Evolutionary conservation across 2,113 vertebrate species (phyloP).

Genomic region (Gambusia holbrooki): DNA sequence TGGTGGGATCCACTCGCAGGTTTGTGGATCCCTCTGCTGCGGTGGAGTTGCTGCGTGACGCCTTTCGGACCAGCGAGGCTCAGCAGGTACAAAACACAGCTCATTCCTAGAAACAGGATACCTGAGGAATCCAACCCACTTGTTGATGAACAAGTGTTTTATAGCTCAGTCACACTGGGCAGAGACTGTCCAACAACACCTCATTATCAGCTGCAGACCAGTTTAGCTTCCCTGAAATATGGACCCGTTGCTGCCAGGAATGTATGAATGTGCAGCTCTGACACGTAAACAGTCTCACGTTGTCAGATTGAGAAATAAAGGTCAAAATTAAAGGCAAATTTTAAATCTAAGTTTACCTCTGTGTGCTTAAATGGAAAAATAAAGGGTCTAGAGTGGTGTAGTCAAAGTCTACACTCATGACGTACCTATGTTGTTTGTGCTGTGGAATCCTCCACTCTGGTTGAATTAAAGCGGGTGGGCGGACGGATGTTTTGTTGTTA

Average conservation of each 20-base stretch:
- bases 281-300: neutral
- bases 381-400: neutral
- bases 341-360: too few species aligned
- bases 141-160: neutral
- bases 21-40: conserved; percentile 94
- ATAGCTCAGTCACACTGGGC: neutral
- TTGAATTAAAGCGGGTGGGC: too few species aligned
- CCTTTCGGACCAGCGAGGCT: conserved; percentile 89
- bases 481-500: too few species aligned
- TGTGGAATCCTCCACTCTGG: too few species aligned
- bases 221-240: conserved; percentile 9
- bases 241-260: neutral
- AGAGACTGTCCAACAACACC: neutral
- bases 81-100: conserved; percentile 86
- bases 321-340: too few species aligned
- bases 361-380: neutral
- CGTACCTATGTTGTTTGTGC: too few species aligned
- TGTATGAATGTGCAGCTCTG: neutral
- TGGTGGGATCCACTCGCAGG: conserved; percentile 91
- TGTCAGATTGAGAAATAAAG: neutral
- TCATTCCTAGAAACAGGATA: neutral
- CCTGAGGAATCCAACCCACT: neutral
- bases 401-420: neutral
- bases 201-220: neutral
- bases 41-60: conserved; percentile 89